These are phyloP conservation scores for Drosophila saltans DNA, from an alignment of 1,140 invertebrate species.

Conservation along the genomic window DNA sequence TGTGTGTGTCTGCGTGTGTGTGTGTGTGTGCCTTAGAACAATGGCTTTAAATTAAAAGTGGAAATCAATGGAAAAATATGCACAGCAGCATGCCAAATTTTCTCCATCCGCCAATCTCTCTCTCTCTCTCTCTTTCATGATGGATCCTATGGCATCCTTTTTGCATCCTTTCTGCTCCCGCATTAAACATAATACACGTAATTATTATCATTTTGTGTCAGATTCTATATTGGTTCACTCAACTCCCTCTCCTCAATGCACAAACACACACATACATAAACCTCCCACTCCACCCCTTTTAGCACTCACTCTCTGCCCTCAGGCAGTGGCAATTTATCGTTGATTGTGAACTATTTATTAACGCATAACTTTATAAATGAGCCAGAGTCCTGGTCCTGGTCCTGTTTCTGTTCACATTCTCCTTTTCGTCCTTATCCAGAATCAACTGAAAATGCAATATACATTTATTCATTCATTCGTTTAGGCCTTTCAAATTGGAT, in stretches of 20 bases:
- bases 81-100: constrained; percentile 23
- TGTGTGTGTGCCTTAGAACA: constrained; percentile 64
- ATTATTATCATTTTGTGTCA: constrained; percentile 76
- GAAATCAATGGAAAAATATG: constrained; percentile 69
- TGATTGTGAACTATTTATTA: constrained; percentile 81
- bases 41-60: constrained; percentile 76
- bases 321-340: constrained; percentile 70
- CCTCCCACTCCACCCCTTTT: neutral
- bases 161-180: constrained; percentile 44
- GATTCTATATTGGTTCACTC: constrained; percentile 44
- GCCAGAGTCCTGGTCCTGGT: constrained; percentile 11
- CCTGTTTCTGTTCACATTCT: neutral
- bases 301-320: constrained; percentile 11
- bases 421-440: neutral
- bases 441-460: constrained; percentile 11
- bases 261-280: neutral
- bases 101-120: neutral
- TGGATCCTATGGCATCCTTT: constrained; percentile 2
- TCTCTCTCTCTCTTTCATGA: neutral
- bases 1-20: constrained; percentile 21
- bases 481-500: constrained; percentile 43
- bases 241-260: neutral
- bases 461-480: neutral
- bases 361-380: constrained; percentile 74
- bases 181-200: constrained; percentile 78